phyloP scores from a whole-genome alignment of 1,140 invertebrate species.

The Drosophila orena region DNA sequence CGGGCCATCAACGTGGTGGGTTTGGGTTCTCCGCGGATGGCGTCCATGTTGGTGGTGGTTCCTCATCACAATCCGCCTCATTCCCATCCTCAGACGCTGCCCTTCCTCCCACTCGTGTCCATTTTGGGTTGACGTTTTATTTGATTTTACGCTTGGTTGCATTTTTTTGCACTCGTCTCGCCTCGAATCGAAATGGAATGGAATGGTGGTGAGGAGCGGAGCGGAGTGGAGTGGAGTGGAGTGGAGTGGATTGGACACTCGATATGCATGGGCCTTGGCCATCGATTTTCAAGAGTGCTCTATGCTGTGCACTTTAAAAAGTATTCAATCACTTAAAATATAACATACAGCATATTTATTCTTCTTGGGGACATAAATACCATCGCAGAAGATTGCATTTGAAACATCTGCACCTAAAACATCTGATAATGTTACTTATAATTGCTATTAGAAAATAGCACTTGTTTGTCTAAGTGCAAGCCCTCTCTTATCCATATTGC shows the following conservation, averaged over 20 bases:
- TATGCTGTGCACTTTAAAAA: conserved; percentile 7
- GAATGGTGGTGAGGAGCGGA: conserved; percentile 6
- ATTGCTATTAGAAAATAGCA: neutral
- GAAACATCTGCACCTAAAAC: neutral
- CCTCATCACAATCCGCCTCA: neutral
- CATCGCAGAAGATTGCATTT: neutral
- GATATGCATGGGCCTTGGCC: conserved; percentile 66
- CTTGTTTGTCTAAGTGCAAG: conserved; percentile 6
- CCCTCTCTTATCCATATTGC: conserved; percentile 22
- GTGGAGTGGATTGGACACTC: conserved; percentile 48
- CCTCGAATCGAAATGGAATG: conserved; percentile 23
- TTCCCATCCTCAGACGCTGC: neutral
- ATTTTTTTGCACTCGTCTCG: conserved; percentile 67
- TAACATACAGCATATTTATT: too few relatives aligned
- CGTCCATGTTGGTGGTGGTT: conserved; percentile 30
- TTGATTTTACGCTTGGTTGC: conserved; percentile 80
- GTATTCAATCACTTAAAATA: neutral
- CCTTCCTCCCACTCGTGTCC: conserved; percentile 43
- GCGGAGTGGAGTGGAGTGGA: neutral
- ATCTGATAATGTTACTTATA: neutral
- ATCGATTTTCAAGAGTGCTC: conserved; percentile 72
- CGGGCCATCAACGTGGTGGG: conserved; percentile 39
- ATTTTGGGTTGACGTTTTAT: conserved; percentile 77
- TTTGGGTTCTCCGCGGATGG: conserved; percentile 39
- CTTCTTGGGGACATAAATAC: neutral